phyloP scores from a whole-genome alignment of 2,113 vertebrate species.

The Vanacampus margaritifer region DNA sequence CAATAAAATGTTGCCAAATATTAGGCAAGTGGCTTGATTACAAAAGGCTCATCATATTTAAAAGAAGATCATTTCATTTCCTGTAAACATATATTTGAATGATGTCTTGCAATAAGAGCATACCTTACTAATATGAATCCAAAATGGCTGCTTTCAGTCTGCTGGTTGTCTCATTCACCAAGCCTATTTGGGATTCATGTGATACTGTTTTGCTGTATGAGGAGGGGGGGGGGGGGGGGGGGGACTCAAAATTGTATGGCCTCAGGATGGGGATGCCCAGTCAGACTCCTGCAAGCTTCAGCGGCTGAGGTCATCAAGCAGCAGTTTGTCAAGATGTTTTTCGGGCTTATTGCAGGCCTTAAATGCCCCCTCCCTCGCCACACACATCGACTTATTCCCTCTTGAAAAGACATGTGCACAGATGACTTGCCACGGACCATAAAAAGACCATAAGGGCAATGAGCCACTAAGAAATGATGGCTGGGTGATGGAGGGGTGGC shows the following conservation, averaged over 20 bases:
- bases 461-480: constrained; percentile 74
- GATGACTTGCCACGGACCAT: constrained; percentile 83
- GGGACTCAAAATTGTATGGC: constrained; percentile 28
- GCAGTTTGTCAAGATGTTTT: constrained; percentile 66
- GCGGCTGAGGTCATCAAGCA: constrained; percentile 64
- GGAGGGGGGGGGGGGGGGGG: not conserved
- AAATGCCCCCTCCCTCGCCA: constrained; percentile 17
- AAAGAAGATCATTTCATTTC: too few species aligned
- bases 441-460: constrained; percentile 99
- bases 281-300: constrained; percentile 75
- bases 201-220: constrained; percentile 23
- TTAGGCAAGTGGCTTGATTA: not conserved
- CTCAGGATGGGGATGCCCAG: constrained; percentile 53
- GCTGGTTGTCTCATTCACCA: not conserved
- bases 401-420: constrained; percentile 60
- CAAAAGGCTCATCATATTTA: too few species aligned
- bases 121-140: not conserved
- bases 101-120: too few species aligned
- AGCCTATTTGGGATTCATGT: constrained; percentile 17
- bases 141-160: constrained; percentile 5
- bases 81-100: too few species aligned
- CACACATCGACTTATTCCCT: constrained; percentile 39
- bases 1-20: not conserved
- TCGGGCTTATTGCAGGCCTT: constrained; percentile 54
- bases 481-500: constrained; percentile 17